A percentile compares a stretch with the other conserved stretches of the same genome.
These are phyloP conservation scores for Acipenser transmontanus DNA, from an alignment of 2,797 vertebrate species.

Conservation along the genomic window DNA sequence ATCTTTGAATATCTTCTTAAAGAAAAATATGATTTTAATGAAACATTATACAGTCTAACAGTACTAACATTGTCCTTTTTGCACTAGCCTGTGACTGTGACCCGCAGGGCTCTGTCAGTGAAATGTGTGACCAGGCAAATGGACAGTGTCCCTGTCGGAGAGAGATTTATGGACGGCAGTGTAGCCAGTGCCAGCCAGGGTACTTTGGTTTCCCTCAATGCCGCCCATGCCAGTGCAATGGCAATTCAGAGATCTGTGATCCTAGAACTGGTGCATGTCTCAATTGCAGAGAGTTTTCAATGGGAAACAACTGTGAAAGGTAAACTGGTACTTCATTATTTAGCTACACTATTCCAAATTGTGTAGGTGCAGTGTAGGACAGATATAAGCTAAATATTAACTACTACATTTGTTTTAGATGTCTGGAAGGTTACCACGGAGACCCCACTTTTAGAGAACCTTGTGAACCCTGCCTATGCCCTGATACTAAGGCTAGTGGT, in stretches of 20 bases:
- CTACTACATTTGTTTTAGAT: conserved; percentile 49
- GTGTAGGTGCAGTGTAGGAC: too few relatives aligned
- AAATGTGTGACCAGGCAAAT: conserved; percentile 64
- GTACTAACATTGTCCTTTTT: conserved; percentile 17
- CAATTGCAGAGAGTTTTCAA: conserved; percentile 53
- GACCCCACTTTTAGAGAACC: conserved; percentile 52
- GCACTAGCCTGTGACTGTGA: conserved; percentile 72
- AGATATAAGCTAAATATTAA: too few relatives aligned
- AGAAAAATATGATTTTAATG: too few relatives aligned
- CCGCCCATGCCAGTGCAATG: conserved; percentile 62
- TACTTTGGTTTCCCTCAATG: conserved; percentile 76
- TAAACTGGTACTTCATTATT: conserved; percentile 20
- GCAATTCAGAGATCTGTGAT: conserved; percentile 62
- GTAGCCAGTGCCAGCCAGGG: conserved; percentile 58
- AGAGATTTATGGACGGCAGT: conserved; percentile 53
- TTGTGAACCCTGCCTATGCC: conserved; percentile 73
- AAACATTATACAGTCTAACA: too few relatives aligned
- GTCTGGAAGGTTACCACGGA: conserved; percentile 69
- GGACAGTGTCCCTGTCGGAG: conserved; percentile 71
- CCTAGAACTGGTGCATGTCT: conserved; percentile 57
- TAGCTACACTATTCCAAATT: too few relatives aligned
- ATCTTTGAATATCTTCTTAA: too few relatives aligned
- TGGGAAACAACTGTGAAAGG: conserved; percentile 68
- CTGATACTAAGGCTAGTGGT: conserved; percentile 54
- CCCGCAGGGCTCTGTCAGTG: conserved; percentile 52